These are phyloP conservation scores for Notarius lentiginosus DNA, from an alignment of 2,113 vertebrate genomes.

Conservation along the genomic window DNA sequence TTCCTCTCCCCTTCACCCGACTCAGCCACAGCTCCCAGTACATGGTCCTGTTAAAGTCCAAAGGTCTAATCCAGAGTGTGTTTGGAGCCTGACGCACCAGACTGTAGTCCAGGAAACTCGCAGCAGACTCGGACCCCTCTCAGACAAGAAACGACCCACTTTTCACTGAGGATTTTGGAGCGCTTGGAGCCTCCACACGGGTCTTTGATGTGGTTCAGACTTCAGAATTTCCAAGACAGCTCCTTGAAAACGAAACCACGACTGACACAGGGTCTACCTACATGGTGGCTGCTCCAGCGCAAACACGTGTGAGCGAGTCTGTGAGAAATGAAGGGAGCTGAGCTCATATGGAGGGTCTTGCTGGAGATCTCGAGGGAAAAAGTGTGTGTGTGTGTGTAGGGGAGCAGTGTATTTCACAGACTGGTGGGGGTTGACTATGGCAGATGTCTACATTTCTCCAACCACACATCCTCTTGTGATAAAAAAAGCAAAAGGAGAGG, in stretches of 20 bases:
- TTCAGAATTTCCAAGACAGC: slow-evolving; percentile 64
- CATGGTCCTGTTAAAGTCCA: slow-evolving; percentile 59
- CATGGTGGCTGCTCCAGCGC: slow-evolving; percentile 60
- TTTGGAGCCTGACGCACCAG: background rate
- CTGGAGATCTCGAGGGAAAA: slow-evolving; percentile 44
- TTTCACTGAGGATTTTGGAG: slow-evolving; percentile 6
- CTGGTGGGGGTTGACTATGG: slow-evolving; percentile 31
- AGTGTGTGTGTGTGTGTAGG: slow-evolving; percentile 41
- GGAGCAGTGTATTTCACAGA: slow-evolving; percentile 15
- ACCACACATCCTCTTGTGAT: slow-evolving; percentile 25
- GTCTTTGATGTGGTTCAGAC: slow-evolving; percentile 61
- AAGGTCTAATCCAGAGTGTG: slow-evolving; percentile 23
- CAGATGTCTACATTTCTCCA: slow-evolving; percentile 47
- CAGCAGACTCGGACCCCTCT: background rate
- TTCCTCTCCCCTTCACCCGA: slow-evolving; percentile 63
- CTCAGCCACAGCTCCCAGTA: slow-evolving; percentile 78
- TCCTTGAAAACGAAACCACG: slow-evolving; percentile 53
- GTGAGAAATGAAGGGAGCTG: slow-evolving; percentile 23
- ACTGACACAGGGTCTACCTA: slow-evolving; percentile 55
- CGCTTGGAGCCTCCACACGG: slow-evolving; percentile 19
- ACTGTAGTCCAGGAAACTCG: background rate
- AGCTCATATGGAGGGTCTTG: slow-evolving; percentile 43
- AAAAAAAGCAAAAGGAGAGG: background rate
- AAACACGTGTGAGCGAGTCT: slow-evolving; percentile 48
- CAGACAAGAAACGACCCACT: slow-evolving; percentile 3